These are phyloP conservation scores for Characodon lateralis DNA, from an alignment of 2,797 vertebrate species.

Conservation along the genomic window DNA sequence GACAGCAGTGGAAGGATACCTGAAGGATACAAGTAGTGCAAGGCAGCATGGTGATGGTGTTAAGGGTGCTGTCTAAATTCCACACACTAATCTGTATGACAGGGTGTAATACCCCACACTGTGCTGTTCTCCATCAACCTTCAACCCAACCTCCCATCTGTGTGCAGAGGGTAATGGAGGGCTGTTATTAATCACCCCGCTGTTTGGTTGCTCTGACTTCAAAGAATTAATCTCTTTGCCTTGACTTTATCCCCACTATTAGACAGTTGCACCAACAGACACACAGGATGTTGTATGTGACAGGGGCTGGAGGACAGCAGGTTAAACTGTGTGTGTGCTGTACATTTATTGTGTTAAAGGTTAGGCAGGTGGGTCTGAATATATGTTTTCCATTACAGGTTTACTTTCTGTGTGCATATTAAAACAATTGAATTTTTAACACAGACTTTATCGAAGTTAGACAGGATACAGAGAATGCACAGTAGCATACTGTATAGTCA, in stretches of 20 bases:
- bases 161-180: constrained; percentile 76
- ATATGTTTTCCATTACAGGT: neutral
- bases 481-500: neutral
- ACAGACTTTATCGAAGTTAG: neutral
- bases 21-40: constrained; percentile 70
- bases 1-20: constrained; percentile 62
- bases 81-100: constrained; percentile 70
- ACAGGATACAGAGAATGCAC: constrained; percentile 10
- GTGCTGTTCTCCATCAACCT: constrained; percentile 78
- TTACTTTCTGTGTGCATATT: neutral
- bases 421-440: neutral
- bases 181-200: constrained; percentile 69
- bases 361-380: constrained; percentile 5
- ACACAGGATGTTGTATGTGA: constrained; percentile 9
- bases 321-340: constrained; percentile 6
- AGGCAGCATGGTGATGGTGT: constrained; percentile 50
- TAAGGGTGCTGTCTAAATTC: constrained; percentile 52
- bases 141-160: constrained; percentile 78
- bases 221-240: constrained; percentile 70
- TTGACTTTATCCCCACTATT: constrained; percentile 49
- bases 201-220: constrained; percentile 49
- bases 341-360: constrained; percentile 8
- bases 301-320: neutral
- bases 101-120: constrained; percentile 64
- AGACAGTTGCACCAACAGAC: constrained; percentile 6